Base-by-base conservation (phyloP, 2,888 invertebrate species). In the Pachydiplax longipennis region DNA sequence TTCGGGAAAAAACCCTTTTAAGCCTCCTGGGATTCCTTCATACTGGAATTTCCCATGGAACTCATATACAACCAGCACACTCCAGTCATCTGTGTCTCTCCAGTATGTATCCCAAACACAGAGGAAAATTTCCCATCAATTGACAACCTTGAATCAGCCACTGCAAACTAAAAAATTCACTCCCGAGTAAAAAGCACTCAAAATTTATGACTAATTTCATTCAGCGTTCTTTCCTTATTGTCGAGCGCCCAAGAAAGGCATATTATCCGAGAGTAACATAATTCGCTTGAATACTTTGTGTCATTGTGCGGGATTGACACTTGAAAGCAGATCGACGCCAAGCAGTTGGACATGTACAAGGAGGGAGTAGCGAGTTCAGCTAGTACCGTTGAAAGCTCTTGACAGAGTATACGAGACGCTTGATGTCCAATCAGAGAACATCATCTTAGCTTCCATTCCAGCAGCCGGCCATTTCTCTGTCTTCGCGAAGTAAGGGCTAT, bases 361-460 rank as follows among this genome's bases (percentile, higher is more conserved):
- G 15, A 61, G 87, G 61, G 87, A 87, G 83, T 53, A 61, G 87
- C 87, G 87, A 37, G 87, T 61, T 87, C 61, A 35, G 87, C 35
- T 58, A 37, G 18, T 53, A 10, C n/a, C 87, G 87, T 87, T 87
- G 83, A 58, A 87, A 53, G 53, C 58, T 53, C 87, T 37, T 87
- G 87, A 87, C 87, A 87, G 58, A 31, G 87, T 53, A 53, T 58
- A 31, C 83, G 83, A 83, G 83, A 48, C 83, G 53, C 48, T 35
- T 53, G 48, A 53, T n/a, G 87, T 25, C 87, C 87, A 87, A 87
- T 87, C 87, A 87, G 87, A 58, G 61, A 87, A 61, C 87, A 87
- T 87, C 87, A 87, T 87, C 87, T 53, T 61, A 37, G 87, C 87
- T 87, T 87, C 87, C 87, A 87, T 87, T 61, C 87, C 87, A 58